Conservation (phyloP, 2,888 invertebrate genomes). For the Stenichneumon culpator region DNA sequence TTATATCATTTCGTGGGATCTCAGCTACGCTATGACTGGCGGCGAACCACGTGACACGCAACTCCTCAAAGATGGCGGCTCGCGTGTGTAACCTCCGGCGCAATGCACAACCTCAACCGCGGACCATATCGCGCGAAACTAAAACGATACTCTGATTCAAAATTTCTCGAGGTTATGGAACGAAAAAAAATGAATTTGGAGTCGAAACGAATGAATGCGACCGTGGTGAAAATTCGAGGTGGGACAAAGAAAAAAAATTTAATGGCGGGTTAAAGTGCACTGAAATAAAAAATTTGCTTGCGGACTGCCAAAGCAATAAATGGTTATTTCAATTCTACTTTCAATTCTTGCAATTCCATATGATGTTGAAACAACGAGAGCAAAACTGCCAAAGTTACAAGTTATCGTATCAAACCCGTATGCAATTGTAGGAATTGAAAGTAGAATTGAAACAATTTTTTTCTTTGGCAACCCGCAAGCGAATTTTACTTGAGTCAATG, state of each 20-base stretch:
- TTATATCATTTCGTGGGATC: conserved; percentile 66
- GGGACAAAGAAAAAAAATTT: conserved; percentile 26
- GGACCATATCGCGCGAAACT: not conserved
- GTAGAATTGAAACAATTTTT: too few relatives aligned
- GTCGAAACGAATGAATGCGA: not conserved
- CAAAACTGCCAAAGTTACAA: too few relatives aligned
- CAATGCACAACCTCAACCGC: conserved; percentile 1
- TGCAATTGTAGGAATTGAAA: too few relatives aligned
- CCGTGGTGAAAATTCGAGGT: conserved; percentile 27
- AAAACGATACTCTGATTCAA: not conserved
- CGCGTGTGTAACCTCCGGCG: conserved; percentile 13
- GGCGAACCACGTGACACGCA: conserved; percentile 54
- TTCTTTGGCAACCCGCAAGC: too few relatives aligned
- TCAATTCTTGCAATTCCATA: too few relatives aligned
- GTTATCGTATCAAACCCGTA: too few relatives aligned
- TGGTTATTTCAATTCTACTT: too few relatives aligned
- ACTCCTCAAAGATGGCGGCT: conserved; percentile 60
- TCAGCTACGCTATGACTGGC: conserved; percentile 51
- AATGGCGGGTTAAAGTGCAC: not conserved
- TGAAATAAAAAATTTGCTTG: too few relatives aligned
- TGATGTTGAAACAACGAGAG: too few relatives aligned
- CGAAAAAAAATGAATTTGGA: not conserved
- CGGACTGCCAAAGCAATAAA: too few relatives aligned
- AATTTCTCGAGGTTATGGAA: not conserved
- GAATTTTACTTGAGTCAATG: too few relatives aligned